These are phyloP conservation scores for Australoheros scitulus DNA, from an alignment of 2,113 vertebrate species.

Conservation along the genomic window DNA sequence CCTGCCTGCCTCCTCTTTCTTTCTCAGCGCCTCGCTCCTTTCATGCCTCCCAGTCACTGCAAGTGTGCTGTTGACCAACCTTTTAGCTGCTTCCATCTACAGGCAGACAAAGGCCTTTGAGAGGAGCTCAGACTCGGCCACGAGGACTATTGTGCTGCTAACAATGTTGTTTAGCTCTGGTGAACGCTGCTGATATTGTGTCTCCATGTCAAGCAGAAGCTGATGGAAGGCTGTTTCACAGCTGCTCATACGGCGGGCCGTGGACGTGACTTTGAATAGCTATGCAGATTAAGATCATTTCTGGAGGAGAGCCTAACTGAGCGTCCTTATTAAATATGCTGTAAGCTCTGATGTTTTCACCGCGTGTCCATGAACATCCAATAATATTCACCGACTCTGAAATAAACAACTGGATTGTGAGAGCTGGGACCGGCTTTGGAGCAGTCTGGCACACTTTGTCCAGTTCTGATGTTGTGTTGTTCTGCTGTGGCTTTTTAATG, in stretches of 20 bases:
- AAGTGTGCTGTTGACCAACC: constrained; percentile 44
- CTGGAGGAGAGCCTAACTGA: neutral
- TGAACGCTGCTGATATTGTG: constrained; percentile 53
- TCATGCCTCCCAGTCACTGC: constrained; percentile 11
- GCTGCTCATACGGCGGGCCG: constrained; percentile 50
- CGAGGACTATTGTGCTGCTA: constrained; percentile 59
- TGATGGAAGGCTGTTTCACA: constrained; percentile 47
- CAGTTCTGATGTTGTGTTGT: constrained; percentile 22
- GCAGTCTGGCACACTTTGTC: constrained; percentile 5
- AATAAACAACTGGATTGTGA: constrained; percentile 5
- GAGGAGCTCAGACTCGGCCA: constrained; percentile 45
- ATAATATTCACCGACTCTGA: neutral
- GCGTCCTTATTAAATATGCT: neutral
- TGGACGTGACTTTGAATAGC: constrained; percentile 42
- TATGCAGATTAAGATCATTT: constrained; percentile 15
- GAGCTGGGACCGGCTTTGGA: neutral
- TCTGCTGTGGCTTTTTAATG: constrained; percentile 58
- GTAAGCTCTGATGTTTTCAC: neutral
- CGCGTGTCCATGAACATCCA: neutral
- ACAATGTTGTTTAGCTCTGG: constrained; percentile 66
- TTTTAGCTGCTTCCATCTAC: constrained; percentile 53
- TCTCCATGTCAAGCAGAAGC: constrained; percentile 53
- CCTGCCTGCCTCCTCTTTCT: constrained; percentile 14
- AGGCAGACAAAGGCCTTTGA: constrained; percentile 70
- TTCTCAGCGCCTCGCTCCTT: constrained; percentile 23